Evolutionary conservation across 1,140 invertebrate genomes (phyloP), one percentile per base, ranked within the genome.

Genomic region (Trichoplusia ni): DNA sequence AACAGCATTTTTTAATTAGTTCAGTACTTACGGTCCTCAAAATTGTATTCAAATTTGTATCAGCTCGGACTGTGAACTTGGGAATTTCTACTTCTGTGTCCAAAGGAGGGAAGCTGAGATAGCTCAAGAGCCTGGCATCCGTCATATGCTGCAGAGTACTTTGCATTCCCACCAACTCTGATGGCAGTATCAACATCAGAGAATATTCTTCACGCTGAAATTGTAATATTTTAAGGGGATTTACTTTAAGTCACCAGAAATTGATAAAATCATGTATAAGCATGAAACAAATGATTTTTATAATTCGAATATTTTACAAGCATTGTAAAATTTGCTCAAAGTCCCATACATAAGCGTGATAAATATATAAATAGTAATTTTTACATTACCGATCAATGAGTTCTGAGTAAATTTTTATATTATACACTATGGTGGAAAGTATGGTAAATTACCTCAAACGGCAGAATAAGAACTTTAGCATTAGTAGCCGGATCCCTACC

Each of bases 61-160:
- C 91, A 38, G 85, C 92, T 58, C 93, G 92, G 1, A 95, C 83
- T 13, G 86, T 92, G 72, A 96, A 96, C 75, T 92, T 93, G 0
- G 95, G 95, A 16, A 96, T 70, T 40, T 91, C 80, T 2, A 95
- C 69, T n/a, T 89, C 69, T 0, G 94, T 82, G 70, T 94, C 92
- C 13, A 80, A 73, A 13, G 85, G 73, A 6, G 91, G 71, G 46
- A 80, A 86, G 7, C 82, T 77, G 0, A 93, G 67, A 14, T 94
- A 91, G 3, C 68, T 69, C 1, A 85, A 69, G 0, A 92, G 77
- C 40, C 94, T 75, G 65, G 92, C 91, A 29, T 84, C 81, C 0
- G 89, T 89, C 14, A 95, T 61, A 78, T 1, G 82, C 58, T 14
- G n/a, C n/a, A 64, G 27, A 13, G 40, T 51, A 14, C 13, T 44